Evolutionary conservation across 1,140 invertebrate genomes (phyloP).

Genomic region (Hydropsyche tenuis): DNA sequence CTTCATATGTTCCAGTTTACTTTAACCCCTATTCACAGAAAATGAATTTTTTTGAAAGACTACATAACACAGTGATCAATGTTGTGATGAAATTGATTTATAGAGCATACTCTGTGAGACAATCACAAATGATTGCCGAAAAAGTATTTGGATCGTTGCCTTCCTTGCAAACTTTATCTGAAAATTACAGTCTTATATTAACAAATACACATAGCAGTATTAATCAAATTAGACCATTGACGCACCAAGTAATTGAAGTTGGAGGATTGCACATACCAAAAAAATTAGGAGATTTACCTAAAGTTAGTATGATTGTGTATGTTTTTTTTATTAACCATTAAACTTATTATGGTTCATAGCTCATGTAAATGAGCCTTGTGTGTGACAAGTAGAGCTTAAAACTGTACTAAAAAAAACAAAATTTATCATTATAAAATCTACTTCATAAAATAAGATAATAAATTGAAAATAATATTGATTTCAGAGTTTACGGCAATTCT

Average conservation of each 20-base stretch:
- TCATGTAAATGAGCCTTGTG: not conserved
- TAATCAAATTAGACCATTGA: slow-evolving; percentile 59
- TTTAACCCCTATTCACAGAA: slow-evolving; percentile 54
- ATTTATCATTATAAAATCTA: not conserved
- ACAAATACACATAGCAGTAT: slow-evolving; percentile 61
- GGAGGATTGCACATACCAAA: slow-evolving; percentile 56
- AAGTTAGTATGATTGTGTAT: slow-evolving; percentile 24
- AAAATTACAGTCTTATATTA: slow-evolving; percentile 60
- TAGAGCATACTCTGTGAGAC: slow-evolving; percentile 17
- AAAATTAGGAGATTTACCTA: slow-evolving; percentile 43
- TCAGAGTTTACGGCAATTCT: slow-evolving; percentile 43
- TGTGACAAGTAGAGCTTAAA: too few relatives aligned
- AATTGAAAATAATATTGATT: slow-evolving; percentile 17
- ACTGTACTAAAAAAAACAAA: too few relatives aligned
- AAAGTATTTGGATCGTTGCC: slow-evolving; percentile 54
- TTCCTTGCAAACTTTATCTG: slow-evolving; percentile 56
- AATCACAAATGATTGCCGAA: slow-evolving; percentile 46
- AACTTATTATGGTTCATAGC: too few relatives aligned
- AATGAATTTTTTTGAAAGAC: slow-evolving; percentile 62
- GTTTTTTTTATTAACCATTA: too few relatives aligned
- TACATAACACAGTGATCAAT: slow-evolving; percentile 54
- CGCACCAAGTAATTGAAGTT: slow-evolving; percentile 60
- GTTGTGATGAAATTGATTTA: slow-evolving; percentile 30
- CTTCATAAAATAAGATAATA: not conserved
- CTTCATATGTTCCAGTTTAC: slow-evolving; percentile 61